These are phyloP conservation scores for Burhinus oedicnemus DNA, from an alignment of 2,113 vertebrate genomes.

Conservation along the genomic window DNA sequence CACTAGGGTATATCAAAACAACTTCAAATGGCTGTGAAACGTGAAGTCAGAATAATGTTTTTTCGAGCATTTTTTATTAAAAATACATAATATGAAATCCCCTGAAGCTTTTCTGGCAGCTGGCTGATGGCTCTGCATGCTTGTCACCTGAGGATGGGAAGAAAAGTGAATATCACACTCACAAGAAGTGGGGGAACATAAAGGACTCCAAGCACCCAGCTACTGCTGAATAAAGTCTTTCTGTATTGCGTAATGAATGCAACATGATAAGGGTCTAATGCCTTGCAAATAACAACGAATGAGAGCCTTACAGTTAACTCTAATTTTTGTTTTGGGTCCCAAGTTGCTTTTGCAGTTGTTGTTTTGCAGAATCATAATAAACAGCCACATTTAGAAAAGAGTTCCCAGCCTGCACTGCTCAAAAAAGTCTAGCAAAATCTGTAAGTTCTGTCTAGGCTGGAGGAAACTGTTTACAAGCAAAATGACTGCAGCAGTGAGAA, in stretches of 20 bases:
- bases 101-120: background rate
- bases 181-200: background rate
- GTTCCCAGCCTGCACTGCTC: background rate
- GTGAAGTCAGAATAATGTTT: background rate
- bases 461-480: background rate
- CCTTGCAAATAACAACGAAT: background rate
- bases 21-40: background rate
- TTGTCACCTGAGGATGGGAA: background rate
- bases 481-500: background rate
- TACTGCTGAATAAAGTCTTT: background rate
- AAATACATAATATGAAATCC: background rate
- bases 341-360: background rate
- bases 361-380: background rate
- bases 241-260: background rate
- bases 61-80: background rate
- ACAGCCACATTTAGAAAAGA: background rate
- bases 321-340: background rate
- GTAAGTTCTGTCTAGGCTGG: background rate
- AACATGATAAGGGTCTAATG: accelerated
- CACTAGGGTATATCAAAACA: background rate
- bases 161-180: background rate
- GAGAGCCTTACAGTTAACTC: background rate
- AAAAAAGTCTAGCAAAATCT: background rate
- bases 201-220: background rate
- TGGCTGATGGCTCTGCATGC: background rate